A percentile compares a stretch with the other conserved stretches of the same genome.
phyloP scores from a whole-genome alignment of 2,113 vertebrate genomes.

The human region DNA sequence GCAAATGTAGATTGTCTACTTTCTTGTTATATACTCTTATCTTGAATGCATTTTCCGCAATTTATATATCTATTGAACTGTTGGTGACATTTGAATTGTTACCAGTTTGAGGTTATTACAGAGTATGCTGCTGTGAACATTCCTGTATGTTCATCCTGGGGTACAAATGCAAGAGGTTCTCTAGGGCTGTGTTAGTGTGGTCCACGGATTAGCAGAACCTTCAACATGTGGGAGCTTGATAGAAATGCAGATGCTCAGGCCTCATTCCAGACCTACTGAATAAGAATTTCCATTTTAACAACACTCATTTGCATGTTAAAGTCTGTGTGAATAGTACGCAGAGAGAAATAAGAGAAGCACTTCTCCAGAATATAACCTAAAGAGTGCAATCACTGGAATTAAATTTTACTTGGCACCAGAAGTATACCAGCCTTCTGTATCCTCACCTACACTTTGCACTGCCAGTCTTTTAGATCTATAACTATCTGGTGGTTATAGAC shows the following conservation, averaged over 20 bases:
- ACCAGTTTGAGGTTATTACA: background rate
- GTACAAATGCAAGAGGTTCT: background rate
- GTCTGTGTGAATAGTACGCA: background rate
- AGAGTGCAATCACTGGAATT: background rate
- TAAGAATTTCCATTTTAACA: background rate
- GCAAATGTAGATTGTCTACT: too few relatives aligned
- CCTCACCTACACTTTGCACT: background rate
- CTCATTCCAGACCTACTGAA: background rate
- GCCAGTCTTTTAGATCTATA: background rate
- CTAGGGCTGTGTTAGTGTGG: background rate
- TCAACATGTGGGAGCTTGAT: background rate
- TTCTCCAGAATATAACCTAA: background rate
- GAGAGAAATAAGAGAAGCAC: background rate
- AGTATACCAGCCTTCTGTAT: background rate
- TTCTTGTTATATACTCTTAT: background rate
- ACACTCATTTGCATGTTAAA: background rate
- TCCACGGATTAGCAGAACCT: background rate
- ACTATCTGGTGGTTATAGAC: background rate
- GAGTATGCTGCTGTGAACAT: background rate
- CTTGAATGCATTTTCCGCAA: background rate
- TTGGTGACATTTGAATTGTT: background rate
- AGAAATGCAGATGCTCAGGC: background rate
- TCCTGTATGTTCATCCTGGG: background rate
- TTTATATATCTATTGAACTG: background rate
- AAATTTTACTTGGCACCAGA: background rate